Evolutionary conservation across 1,140 invertebrate species (phyloP).

Genomic region (Euura saliciscinereae): DNA sequence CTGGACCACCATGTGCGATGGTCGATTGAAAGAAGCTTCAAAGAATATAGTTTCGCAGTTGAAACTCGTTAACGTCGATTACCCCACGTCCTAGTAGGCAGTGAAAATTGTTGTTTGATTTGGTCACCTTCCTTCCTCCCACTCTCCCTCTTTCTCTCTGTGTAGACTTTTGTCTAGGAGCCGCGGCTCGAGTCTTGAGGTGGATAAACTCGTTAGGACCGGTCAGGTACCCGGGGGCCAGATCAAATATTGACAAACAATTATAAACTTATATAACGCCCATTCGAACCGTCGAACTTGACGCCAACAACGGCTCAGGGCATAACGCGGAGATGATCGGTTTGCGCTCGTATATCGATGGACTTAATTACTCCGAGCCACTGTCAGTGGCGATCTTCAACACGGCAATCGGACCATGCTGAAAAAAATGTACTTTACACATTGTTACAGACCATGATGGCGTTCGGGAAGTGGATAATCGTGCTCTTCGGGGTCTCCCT

Average conservation of each 20-base stretch:
- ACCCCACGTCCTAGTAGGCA: neutral
- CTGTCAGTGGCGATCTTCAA: neutral
- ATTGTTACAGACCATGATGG: constrained; percentile 26
- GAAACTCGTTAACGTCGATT: too few species aligned
- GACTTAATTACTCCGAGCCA: too few species aligned
- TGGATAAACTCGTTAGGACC: neutral
- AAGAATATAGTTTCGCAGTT: too few species aligned
- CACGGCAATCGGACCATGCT: neutral
- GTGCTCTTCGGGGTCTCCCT: constrained; percentile 27
- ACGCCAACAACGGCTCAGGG: neutral
- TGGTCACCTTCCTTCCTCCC: neutral
- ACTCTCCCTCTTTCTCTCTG: neutral
- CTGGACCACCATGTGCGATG: too few species aligned
- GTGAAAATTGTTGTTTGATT: neutral
- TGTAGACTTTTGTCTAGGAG: neutral
- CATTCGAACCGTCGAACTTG: constrained; percentile 10
- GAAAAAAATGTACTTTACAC: neutral
- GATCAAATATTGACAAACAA: constrained; percentile 15
- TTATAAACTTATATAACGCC: constrained; percentile 16
- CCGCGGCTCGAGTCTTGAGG: neutral
- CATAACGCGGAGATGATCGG: too few species aligned
- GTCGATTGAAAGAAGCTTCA: too few species aligned
- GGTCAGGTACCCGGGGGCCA: neutral
- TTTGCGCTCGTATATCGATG: too few species aligned
- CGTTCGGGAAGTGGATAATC: constrained; percentile 15